Evolutionary conservation across 2,797 vertebrate species (phyloP).

Genomic region (Gymnodraco acuticeps): DNA sequence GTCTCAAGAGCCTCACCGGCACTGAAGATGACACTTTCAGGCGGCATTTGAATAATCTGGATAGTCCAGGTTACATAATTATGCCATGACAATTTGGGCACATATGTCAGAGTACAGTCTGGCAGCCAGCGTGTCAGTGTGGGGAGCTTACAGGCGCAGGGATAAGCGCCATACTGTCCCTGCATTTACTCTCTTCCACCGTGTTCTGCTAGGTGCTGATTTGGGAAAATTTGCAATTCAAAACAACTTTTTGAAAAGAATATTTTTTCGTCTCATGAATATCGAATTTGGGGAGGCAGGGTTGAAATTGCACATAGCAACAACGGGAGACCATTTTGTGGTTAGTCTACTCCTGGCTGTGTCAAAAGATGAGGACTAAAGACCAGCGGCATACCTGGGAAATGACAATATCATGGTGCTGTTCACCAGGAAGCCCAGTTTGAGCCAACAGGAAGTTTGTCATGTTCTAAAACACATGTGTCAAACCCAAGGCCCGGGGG

Average conservation of each 20-base stretch:
- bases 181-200: slow-evolving; percentile 67
- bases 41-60: slow-evolving; percentile 87
- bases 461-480: not conserved
- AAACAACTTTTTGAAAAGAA: slow-evolving; percentile 85
- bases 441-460: slow-evolving; percentile 44
- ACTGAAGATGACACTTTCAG: slow-evolving; percentile 83
- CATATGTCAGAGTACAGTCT: slow-evolving; percentile 80
- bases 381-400: slow-evolving; percentile 35
- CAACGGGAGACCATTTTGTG: slow-evolving; percentile 67
- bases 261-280: slow-evolving; percentile 85
- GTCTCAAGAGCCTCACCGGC: slow-evolving; percentile 77
- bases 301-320: slow-evolving; percentile 76
- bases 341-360: slow-evolving; percentile 52
- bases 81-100: slow-evolving; percentile 87
- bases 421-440: slow-evolving; percentile 35
- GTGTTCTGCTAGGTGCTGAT: slow-evolving; percentile 79
- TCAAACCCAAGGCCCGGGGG: too few relatives aligned
- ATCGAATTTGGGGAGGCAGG: slow-evolving; percentile 76
- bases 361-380: slow-evolving; percentile 56
- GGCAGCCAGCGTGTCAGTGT: slow-evolving; percentile 78
- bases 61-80: slow-evolving; percentile 88
- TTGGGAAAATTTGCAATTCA: slow-evolving; percentile 88
- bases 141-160: slow-evolving; percentile 79
- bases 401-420: slow-evolving; percentile 37
- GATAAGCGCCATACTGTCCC: slow-evolving; percentile 84